phyloP scores from a whole-genome alignment of 2,888 invertebrate genomes.

The Scaeva pyrastri region DNA sequence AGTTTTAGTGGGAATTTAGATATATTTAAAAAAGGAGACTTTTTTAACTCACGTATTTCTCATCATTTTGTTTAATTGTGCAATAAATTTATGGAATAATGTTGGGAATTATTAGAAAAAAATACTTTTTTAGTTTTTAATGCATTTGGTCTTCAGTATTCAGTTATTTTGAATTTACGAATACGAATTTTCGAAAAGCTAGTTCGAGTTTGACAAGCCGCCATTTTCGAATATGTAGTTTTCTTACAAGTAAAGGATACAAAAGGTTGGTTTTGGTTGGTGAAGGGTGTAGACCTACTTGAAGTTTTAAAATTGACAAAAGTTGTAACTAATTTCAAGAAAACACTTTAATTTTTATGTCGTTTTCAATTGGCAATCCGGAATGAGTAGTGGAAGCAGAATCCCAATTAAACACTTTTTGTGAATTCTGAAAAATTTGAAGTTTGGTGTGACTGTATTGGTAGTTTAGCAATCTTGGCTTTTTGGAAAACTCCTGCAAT shows the following conservation, averaged over 20 bases:
- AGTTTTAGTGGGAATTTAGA: neutral
- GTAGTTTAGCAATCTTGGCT: too few species aligned
- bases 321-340: too few species aligned
- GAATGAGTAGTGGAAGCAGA: too few species aligned
- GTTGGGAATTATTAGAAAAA: conserved; percentile 39
- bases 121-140: neutral
- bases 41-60: conserved; percentile 57
- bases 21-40: neutral
- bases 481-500: too few species aligned
- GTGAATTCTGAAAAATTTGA: too few species aligned
- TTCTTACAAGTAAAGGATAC: conserved; percentile 83
- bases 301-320: too few species aligned
- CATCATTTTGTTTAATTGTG: conserved; percentile 49
- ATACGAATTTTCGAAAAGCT: conserved; percentile 60
- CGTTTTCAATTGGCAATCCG: too few species aligned
- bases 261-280: neutral
- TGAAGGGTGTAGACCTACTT: neutral
- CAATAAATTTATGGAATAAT: conserved; percentile 23
- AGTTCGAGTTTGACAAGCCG: conserved; percentile 83
- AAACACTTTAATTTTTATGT: too few species aligned
- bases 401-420: too few species aligned
- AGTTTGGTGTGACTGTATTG: too few species aligned
- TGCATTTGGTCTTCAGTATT: conserved; percentile 34
- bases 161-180: conserved; percentile 71
- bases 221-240: conserved; percentile 87